Conservation (phyloP, 2,113 vertebrate genomes). For the Aphelocoma coerulescens region DNA sequence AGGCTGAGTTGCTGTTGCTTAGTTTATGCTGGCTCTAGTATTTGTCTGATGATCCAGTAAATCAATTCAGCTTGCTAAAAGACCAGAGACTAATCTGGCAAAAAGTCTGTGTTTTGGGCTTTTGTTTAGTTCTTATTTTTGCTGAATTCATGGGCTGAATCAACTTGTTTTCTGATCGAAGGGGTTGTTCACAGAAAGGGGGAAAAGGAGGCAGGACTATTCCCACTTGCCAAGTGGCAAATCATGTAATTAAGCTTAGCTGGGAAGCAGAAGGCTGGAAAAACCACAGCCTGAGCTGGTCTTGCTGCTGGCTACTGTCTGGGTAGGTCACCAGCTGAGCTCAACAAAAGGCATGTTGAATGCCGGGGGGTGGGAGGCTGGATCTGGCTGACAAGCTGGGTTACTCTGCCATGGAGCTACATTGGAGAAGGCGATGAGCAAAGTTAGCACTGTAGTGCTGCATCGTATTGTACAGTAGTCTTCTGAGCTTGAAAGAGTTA, state of each 20-base stretch:
- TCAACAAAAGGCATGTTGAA: not conserved
- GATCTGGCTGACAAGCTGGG: not conserved
- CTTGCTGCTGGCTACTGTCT: not conserved
- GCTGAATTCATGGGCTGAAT: not conserved
- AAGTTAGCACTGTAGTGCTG: not conserved
- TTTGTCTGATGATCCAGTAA: constrained; percentile 26
- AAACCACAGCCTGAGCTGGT: not conserved
- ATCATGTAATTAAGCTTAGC: not conserved
- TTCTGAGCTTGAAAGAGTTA: not conserved
- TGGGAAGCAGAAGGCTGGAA: not conserved
- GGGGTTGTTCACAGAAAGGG: not conserved
- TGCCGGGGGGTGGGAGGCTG: not conserved
- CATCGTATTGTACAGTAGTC: not conserved
- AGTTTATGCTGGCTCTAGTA: not conserved
- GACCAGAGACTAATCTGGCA: not conserved
- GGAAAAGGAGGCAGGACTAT: not conserved
- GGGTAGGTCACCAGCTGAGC: not conserved
- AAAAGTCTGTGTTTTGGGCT: not conserved
- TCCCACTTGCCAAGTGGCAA: not conserved
- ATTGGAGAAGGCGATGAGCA: not conserved
- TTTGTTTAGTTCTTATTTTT: not conserved
- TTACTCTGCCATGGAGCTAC: not conserved
- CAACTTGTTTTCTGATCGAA: not conserved
- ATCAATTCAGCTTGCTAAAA: not conserved
- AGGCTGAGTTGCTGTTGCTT: not conserved